Conservation (phyloP, 2,797 vertebrate species). For the Sebastes nivosus region DNA sequence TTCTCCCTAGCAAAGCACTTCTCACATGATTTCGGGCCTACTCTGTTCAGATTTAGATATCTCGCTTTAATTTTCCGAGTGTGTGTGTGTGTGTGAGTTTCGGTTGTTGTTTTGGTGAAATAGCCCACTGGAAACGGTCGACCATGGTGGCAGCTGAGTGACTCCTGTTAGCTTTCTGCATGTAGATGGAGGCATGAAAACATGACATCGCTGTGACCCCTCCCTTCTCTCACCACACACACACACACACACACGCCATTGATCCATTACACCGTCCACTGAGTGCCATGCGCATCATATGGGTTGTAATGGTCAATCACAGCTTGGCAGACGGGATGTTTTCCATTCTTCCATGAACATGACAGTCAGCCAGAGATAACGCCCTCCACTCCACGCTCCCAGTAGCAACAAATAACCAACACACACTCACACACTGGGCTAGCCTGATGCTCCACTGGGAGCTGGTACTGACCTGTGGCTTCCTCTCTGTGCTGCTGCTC, state of each 20-base stretch:
- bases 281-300: constrained; percentile 93
- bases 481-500: constrained; percentile 46
- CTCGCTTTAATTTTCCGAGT: constrained; percentile 15
- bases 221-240: constrained; percentile 66
- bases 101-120: constrained; percentile 19
- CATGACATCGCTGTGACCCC: constrained; percentile 93
- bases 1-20: constrained; percentile 20
- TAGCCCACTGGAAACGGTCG: constrained; percentile 33
- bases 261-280: constrained; percentile 93
- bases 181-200: constrained; percentile 86
- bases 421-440: constrained; percentile 28
- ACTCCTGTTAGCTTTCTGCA: constrained; percentile 42
- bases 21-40: constrained; percentile 32
- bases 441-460: constrained; percentile 61
- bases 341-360: constrained; percentile 92
- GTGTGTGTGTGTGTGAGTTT: constrained; percentile 6
- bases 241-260: constrained; percentile 69
- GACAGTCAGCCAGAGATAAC: constrained; percentile 76
- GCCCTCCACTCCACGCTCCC: constrained; percentile 83
- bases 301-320: constrained; percentile 97
- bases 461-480: constrained; percentile 71
- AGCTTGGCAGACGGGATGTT: constrained; percentile 91
- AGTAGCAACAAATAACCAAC: constrained; percentile 51
- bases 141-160: constrained; percentile 29
- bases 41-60: constrained; percentile 19